Base-by-base conservation (phyloP, 2,888 invertebrate species). In the Hylaea fasciaria region DNA sequence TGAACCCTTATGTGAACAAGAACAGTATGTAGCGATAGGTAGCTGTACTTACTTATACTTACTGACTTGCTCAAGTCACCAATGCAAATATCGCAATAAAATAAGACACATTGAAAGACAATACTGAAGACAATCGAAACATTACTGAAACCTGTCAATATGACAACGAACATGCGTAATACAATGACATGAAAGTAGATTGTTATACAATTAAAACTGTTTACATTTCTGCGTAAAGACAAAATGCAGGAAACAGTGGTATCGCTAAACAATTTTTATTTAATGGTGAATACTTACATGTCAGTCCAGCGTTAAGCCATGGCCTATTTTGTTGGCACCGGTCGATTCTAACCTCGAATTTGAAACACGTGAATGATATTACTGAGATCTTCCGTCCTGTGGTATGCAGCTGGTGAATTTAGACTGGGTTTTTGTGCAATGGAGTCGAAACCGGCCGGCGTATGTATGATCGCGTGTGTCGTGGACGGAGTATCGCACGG, bases 361-460 rank as follows among this genome's bases (percentile, higher is more conserved):
- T 44, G 51, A 12, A 44, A 64, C 71, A 75, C 72, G 69, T 66
- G 59, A 53, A 61, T 72, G 77, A 70, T 64, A 22, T 16, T 16
- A 11, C 17, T 41, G 40, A 29, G 43, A 43, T 45, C 9, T 40
- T 41, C 29, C 47, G 12, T 22, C 29, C 43, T 51, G 35, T 35
- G 16, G 14, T 48, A 35, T 57, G 45, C 22, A 53, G 43, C 37
- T 54, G 48, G 43, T 56, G 44, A 39, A 32, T 52, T 44, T 43
- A 35, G 16, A 32, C 17, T 39, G 51, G 43, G 43, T 17, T 51
- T 55, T 70, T 59, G 65, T 69, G 68, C 66, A 64, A 69, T 66
- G 57, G 48, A 55, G 60, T 70, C 68, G 76, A 78, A 77, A 74
- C 83, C 84, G 83, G 84, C 82, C 82, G 82, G 84, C 75, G 72